These are phyloP conservation scores for Paramisgurnus dabryanus DNA, from an alignment of 2,113 vertebrate species.

Conservation along the genomic window DNA sequence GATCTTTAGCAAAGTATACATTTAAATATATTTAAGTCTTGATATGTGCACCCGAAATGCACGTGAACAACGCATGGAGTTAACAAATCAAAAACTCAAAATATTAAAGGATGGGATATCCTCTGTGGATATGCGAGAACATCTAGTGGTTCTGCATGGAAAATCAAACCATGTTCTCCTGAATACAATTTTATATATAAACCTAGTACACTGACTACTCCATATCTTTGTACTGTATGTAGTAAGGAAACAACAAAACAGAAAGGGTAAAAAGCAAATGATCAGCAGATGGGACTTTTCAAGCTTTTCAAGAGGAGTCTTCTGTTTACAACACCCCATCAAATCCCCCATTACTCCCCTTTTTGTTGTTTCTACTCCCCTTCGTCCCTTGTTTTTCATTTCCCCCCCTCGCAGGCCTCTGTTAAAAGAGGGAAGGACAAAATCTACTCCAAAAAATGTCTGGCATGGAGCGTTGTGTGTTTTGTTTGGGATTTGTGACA, in stretches of 20 bases:
- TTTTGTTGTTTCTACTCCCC: not conserved
- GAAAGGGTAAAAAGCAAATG: not conserved
- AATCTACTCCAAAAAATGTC: slow-evolving; percentile 75
- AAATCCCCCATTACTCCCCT: not conserved
- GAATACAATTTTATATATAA: not conserved
- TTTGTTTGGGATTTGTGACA: slow-evolving; percentile 65
- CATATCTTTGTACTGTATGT: not conserved
- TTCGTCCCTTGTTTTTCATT: slow-evolving; percentile 24
- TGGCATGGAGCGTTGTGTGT: slow-evolving; percentile 55
- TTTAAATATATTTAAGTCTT: too few relatives aligned
- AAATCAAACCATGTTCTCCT: not conserved
- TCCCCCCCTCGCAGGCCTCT: slow-evolving; percentile 64
- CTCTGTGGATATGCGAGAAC: too few relatives aligned
- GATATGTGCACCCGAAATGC: too few relatives aligned
- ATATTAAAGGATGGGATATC: too few relatives aligned
- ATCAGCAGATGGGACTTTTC: not conserved
- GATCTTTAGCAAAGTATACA: too few relatives aligned
- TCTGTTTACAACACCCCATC: not conserved
- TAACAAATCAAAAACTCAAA: too few relatives aligned
- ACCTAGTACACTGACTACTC: not conserved
- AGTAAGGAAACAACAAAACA: not conserved
- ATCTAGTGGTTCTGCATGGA: too few relatives aligned
- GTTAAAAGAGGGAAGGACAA: slow-evolving; percentile 46
- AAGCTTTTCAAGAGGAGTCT: not conserved
- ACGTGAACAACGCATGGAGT: too few relatives aligned